phyloP scores from a whole-genome alignment of 1,140 invertebrate species.

The Adelges cooleyi region DNA sequence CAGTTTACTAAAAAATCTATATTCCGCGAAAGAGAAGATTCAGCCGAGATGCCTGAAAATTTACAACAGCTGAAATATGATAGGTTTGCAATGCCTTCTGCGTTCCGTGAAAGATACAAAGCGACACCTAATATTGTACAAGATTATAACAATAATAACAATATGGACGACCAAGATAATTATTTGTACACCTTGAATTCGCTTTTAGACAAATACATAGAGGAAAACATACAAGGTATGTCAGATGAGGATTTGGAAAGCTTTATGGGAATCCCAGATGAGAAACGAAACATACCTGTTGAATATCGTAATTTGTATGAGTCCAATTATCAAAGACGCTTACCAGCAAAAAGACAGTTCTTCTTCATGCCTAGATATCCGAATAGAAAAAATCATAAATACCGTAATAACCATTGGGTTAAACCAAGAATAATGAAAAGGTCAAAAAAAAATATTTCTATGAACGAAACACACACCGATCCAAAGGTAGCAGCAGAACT shows the following conservation, averaged over 20 bases:
- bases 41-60: slow-evolving; percentile 22
- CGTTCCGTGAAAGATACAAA: slow-evolving; percentile 32
- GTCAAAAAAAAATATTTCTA: neutral
- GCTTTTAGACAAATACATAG: slow-evolving; percentile 33
- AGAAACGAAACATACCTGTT: neutral
- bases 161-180: slow-evolving; percentile 29
- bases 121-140: neutral
- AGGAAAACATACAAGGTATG: slow-evolving; percentile 30
- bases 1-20: slow-evolving; percentile 30
- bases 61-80: slow-evolving; percentile 30
- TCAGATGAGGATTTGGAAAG: slow-evolving; percentile 30
- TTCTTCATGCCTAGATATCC: neutral
- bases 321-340: neutral
- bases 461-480: slow-evolving; percentile 30
- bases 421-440: slow-evolving; percentile 11
- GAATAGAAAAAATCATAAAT: neutral
- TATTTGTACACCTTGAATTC: slow-evolving; percentile 32
- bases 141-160: slow-evolving; percentile 6
- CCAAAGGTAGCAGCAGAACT: slow-evolving; percentile 33
- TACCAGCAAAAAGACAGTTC: neutral
- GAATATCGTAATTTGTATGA: neutral
- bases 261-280: neutral
- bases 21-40: slow-evolving; percentile 33
- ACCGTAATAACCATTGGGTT: neutral
- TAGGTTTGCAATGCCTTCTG: slow-evolving; percentile 28